phyloP scores from a whole-genome alignment of 2,797 vertebrate genomes.

The Rhinoraja longicauda region DNA sequence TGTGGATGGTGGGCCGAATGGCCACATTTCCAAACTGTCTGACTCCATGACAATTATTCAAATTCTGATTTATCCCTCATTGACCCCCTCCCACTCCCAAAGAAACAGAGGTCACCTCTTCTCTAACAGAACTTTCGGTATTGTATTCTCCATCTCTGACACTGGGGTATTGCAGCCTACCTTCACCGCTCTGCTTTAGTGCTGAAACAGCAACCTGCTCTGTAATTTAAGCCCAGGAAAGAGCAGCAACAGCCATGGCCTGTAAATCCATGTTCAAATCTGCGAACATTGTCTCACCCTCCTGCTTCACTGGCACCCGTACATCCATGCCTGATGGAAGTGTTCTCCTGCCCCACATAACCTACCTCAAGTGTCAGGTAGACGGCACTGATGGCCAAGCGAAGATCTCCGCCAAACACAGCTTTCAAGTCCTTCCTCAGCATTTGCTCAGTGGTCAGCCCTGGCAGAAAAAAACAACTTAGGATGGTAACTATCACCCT shows the following conservation, averaged over 20 bases:
- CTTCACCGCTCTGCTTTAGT: background rate
- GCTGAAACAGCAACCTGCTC: background rate
- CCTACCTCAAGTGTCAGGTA: conserved; percentile 75
- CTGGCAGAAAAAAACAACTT: conserved; percentile 48
- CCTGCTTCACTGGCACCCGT: too few species aligned
- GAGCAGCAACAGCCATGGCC: background rate
- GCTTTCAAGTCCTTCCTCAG: conserved; percentile 84
- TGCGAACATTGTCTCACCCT: background rate
- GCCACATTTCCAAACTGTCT: too few species aligned
- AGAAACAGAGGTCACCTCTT: too few species aligned
- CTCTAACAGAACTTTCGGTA: too few species aligned
- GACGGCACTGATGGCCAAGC: conserved; percentile 65
- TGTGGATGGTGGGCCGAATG: too few species aligned
- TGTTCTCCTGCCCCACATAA: background rate
- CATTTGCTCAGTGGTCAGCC: conserved; percentile 81
- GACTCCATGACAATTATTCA: too few species aligned
- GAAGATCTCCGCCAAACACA: conserved; percentile 52
- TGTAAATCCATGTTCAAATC: background rate
- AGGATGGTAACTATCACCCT: background rate
- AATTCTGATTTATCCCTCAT: too few species aligned
- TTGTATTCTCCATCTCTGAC: too few species aligned
- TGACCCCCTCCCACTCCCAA: too few species aligned
- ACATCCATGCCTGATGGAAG: background rate
- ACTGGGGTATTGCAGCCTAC: too few species aligned
- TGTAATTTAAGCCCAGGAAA: background rate